phyloP scores from a whole-genome alignment of 2,888 invertebrate species.

The Amblyjoppa proteus region DNA sequence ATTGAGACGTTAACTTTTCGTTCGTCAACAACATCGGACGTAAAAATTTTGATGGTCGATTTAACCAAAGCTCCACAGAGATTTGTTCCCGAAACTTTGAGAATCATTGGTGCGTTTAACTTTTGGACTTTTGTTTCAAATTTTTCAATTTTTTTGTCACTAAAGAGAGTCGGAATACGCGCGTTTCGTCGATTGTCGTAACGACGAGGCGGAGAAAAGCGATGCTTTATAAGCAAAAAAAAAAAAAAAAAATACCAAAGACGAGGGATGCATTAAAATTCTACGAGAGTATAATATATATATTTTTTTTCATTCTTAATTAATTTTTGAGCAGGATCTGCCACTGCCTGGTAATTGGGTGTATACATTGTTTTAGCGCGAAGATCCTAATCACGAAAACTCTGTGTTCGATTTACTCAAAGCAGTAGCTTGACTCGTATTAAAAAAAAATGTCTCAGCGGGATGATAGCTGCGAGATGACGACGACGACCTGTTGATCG shows the following conservation, averaged over 20 bases:
- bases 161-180: background rate
- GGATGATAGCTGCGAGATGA: conserved; percentile 10
- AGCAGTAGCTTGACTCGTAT: conserved; percentile 32
- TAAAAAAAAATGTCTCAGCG: background rate
- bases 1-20: conserved; percentile 25
- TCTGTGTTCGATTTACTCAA: conserved; percentile 54
- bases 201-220: background rate
- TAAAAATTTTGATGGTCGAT: background rate
- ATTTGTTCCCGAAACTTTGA: conserved; percentile 6
- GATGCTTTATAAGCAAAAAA: conserved; percentile 46
- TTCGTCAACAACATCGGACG: background rate
- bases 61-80: background rate
- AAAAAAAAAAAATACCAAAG: conserved; percentile 56
- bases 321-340: conserved; percentile 48
- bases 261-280: conserved; percentile 30
- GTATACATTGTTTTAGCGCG: conserved; percentile 27
- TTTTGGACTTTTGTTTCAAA: background rate
- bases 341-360: conserved; percentile 38
- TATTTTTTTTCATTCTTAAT: conserved; percentile 16
- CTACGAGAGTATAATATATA: conserved; percentile 15
- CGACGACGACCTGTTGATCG: conserved; percentile 10
- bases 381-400: conserved; percentile 39
- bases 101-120: conserved; percentile 23
- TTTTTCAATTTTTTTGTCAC: background rate
- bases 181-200: conserved; percentile 12